These are phyloP conservation scores for Apis mellifera DNA, from an alignment of 1,140 invertebrate species.

Conservation along the genomic window Amel_HAv3.1 CM009937.2:5792001-5792500, in stretches of 20 bases:
- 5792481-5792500: conserved; percentile 62
- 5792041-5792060: too few species aligned
- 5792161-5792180: neutral
- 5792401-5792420: conserved; percentile 59
- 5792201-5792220: neutral
- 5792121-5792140: neutral
- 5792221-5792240: neutral
- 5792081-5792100: too few species aligned
- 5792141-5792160: neutral
- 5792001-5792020: too few species aligned
- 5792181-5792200: neutral
- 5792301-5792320: neutral
- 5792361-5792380: conserved; percentile 36
- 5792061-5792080: too few species aligned
- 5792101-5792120: neutral
- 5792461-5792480: conserved; percentile 66
- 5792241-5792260: neutral
- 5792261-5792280: neutral
- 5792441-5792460: conserved; percentile 65
- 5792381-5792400: conserved; percentile 62
- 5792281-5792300: neutral
- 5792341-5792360: neutral
- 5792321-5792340: conserved; percentile 3
- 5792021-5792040: too few species aligned
- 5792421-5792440: conserved; percentile 68